A percentile compares a stretch with the other conserved stretches of the same genome.
These are phyloP conservation scores for Acronicta aceris DNA, from an alignment of 2,888 invertebrate species.

Conservation along the genomic window DNA sequence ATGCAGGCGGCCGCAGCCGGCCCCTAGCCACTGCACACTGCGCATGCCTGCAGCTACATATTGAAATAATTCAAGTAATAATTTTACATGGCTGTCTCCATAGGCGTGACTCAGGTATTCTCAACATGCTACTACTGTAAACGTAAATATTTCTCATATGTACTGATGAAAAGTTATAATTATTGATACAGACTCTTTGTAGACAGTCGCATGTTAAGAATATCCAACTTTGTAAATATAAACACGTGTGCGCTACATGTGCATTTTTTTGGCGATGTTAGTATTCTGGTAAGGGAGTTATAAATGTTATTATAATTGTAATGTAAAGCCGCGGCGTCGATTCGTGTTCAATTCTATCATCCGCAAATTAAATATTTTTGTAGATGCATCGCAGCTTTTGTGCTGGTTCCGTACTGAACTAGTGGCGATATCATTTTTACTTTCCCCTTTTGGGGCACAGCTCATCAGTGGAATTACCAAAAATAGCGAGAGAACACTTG, in stretches of 20 bases:
- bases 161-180: conserved; percentile 24
- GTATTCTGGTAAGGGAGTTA: conserved; percentile 37
- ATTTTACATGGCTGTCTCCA: conserved; percentile 44
- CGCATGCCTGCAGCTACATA: conserved; percentile 36
- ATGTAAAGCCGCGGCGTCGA: conserved; percentile 48
- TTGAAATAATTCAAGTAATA: conserved; percentile 50
- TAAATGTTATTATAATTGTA: conserved; percentile 48
- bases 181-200: conserved; percentile 13
- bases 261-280: conserved; percentile 44
- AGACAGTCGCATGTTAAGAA: conserved; percentile 35
- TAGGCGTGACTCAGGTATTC: conserved; percentile 28
- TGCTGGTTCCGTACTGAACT: conserved; percentile 53
- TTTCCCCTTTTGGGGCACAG: conserved; percentile 54
- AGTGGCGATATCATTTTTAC: conserved; percentile 43
- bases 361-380: conserved; percentile 53
- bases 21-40: conserved; percentile 32
- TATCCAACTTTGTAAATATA: conserved; percentile 24
- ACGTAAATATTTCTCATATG: conserved; percentile 5
- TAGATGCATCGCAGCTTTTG: conserved; percentile 50
- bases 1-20: conserved; percentile 82
- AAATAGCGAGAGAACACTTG: too few species aligned
- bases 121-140: conserved; percentile 34
- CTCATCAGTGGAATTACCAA: conserved; percentile 42
- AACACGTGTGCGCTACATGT: conserved; percentile 36
- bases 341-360: conserved; percentile 57